Evolutionary conservation across 2,113 vertebrate species (phyloP).

Genomic region (Cebidichthys violaceus): DNA sequence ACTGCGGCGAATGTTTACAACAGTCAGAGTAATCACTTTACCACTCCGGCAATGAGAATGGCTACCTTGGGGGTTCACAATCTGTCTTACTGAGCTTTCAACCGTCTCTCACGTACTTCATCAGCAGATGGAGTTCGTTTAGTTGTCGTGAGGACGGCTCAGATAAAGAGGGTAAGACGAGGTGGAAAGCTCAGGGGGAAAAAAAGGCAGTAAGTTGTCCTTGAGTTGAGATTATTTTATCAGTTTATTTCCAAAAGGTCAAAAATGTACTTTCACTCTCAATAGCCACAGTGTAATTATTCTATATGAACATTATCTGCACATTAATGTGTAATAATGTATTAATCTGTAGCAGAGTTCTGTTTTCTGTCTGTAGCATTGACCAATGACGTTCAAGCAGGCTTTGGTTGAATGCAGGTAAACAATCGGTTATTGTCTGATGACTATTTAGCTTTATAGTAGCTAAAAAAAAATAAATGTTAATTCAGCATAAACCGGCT

Average conservation of each 20-base stretch:
- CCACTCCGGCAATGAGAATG: no score
- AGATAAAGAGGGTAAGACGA: background rate
- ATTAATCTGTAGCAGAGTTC: no score
- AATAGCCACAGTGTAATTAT: background rate
- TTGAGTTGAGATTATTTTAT: background rate
- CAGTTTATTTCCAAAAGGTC: slow-evolving; percentile 1
- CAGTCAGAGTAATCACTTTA: background rate
- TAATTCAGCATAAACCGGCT: background rate
- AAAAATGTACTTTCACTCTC: background rate
- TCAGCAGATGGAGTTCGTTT: background rate
- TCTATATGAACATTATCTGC: background rate
- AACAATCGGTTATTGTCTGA: background rate
- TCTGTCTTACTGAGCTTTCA: background rate
- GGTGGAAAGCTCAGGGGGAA: background rate
- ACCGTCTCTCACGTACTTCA: background rate
- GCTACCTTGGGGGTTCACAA: no score
- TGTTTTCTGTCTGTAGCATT: background rate
- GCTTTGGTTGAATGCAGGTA: background rate
- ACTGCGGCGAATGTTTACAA: background rate
- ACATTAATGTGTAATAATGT: no score
- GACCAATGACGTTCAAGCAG: background rate
- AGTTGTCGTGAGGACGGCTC: background rate
- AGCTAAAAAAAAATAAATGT: background rate
- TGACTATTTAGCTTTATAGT: background rate
- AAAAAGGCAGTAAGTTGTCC: background rate